phyloP scores from a whole-genome alignment of 2,888 invertebrate genomes.

The Mesochorus sp. region DNA sequence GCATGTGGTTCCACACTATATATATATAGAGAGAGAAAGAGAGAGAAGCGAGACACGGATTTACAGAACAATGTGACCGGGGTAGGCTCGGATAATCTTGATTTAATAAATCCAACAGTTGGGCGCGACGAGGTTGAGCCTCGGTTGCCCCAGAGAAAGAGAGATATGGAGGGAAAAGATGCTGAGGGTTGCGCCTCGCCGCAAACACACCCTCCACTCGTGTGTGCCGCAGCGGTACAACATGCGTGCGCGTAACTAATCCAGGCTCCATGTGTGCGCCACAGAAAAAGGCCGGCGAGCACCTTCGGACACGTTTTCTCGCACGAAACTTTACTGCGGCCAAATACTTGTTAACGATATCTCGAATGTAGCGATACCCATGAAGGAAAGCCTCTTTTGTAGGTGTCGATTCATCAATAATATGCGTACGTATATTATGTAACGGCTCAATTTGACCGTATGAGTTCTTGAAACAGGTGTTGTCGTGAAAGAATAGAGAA shows the following conservation, averaged over 20 bases:
- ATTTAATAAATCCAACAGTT: constrained; percentile 83
- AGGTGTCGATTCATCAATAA: no score
- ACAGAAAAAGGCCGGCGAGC: constrained; percentile 46
- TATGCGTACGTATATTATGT: no score
- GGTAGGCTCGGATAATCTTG: constrained; percentile 82
- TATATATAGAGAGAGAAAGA: neutral
- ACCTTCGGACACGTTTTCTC: constrained; percentile 20
- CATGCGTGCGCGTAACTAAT: constrained; percentile 81
- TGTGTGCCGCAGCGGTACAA: constrained; percentile 66
- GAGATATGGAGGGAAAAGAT: constrained; percentile 23
- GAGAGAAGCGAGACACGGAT: constrained; percentile 71
- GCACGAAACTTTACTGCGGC: neutral
- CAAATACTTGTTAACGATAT: neutral
- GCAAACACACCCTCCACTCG: constrained; percentile 62
- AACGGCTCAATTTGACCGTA: no score
- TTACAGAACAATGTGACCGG: constrained; percentile 78
- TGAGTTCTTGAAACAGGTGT: no score
- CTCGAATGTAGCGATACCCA: no score
- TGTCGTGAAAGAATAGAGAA: no score
- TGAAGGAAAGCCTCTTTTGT: no score
- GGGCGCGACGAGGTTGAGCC: constrained; percentile 69
- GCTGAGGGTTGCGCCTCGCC: constrained; percentile 52
- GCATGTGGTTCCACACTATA: constrained; percentile 52
- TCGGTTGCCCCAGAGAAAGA: constrained; percentile 20
- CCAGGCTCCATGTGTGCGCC: constrained; percentile 61